phyloP scores from a whole-genome alignment of 2,113 vertebrate genomes.

The Noturus placidus region DNA sequence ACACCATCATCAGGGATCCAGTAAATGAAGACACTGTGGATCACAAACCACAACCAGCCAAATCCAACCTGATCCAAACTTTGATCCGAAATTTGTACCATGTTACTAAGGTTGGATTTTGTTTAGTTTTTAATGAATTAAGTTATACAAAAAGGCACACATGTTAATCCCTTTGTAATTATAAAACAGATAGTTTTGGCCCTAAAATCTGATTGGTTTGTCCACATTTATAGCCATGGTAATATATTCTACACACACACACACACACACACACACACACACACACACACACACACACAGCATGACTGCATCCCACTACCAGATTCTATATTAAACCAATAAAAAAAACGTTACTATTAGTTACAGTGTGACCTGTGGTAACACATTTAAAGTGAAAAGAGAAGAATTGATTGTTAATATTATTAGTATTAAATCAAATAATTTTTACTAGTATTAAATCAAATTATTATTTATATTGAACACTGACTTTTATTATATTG shows the following conservation, averaged over 20 bases:
- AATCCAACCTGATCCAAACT: background rate
- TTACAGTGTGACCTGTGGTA: background rate
- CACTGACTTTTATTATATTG: background rate
- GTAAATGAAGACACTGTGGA: background rate
- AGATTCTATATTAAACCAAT: background rate
- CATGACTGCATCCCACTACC: background rate
- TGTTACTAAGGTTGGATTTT: background rate
- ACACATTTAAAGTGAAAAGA: no score
- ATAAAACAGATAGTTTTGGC: background rate
- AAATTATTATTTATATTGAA: background rate
- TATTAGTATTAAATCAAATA: background rate
- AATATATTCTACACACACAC: no score
- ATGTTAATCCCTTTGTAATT: background rate
- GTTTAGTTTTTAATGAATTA: background rate
- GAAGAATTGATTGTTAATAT: background rate
- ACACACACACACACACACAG: no score
- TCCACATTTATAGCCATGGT: no score
- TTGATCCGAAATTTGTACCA: background rate
- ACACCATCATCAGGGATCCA: background rate
- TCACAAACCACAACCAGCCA: background rate
- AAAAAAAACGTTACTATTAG: background rate
- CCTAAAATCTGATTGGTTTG: no score
- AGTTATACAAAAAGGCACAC: background rate
- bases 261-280: no score
- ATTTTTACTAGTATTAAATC: background rate